Evolutionary conservation across 1,140 invertebrate species (phyloP), one percentile per base, ranked within the genome.

Genomic region (Notospermus geniculatus): DNA sequence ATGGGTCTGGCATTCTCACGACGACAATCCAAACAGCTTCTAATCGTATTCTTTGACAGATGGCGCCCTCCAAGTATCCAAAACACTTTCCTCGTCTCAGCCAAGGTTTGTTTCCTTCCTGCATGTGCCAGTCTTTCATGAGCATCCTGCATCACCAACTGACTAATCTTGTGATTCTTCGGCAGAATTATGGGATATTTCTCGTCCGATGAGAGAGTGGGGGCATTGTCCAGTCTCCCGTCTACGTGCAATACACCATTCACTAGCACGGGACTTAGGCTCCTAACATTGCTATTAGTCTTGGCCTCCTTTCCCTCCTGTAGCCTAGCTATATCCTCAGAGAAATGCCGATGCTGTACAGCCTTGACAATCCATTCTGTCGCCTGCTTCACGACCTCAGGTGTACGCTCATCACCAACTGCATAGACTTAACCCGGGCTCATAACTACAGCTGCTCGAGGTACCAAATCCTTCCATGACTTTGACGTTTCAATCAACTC

Each of bases 171-270:
- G 19, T 22, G 25, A 30, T 50, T 28, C 30, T 59, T 59, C 7
- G 57, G 43, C 2, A 59, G 23, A 7, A 59, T 59, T 46, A 59
- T 46, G n/a, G 39, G 45, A 22, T 57, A 11, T 57, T 41, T 57
- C 13, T 19, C 36, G 23, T 36, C 27, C 2, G 36, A 19, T 57
- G 30, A 36, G 23, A 57, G 22, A 5, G 2, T 13, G 4, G n/a
- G n/a, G n/a, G 43, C 39, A 59, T 29, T 17, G 45, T 11, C 2
- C 9, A 59, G 17, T 50, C 39, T 2, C 2, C 57, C 55, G n/a
- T 25, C 19, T 29, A 46, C 43, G 9, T 45, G 2, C 11, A 59
- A 17, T 23, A 46, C 4, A 50, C 36, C 27, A 50, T 59, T 28
- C 7, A 50, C n/a, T 25, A 25, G 5, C 2, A 50, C 9, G 22